phyloP scores from a whole-genome alignment of 2,113 vertebrate species.

The Actinemys pallida region DNA sequence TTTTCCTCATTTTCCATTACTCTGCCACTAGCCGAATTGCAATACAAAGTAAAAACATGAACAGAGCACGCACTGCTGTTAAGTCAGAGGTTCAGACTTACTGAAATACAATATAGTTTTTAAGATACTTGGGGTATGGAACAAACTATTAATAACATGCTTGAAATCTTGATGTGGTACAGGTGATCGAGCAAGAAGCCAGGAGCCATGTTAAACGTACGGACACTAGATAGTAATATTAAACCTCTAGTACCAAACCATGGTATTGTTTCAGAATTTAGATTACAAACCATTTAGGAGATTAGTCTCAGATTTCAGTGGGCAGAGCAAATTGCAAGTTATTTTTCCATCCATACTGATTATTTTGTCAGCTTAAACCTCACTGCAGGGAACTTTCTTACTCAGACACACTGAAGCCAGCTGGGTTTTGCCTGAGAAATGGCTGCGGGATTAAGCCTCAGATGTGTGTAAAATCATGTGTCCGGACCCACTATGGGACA shows the following conservation, averaged over 20 bases:
- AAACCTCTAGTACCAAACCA: slow-evolving; percentile 42
- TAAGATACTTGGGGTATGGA: neutral
- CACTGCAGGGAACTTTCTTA: slow-evolving; percentile 7
- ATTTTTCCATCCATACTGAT: slow-evolving; percentile 44
- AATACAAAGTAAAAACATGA: neutral
- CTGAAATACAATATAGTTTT: neutral
- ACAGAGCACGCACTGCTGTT: neutral
- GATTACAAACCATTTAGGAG: slow-evolving; percentile 39
- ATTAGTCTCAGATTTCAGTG: slow-evolving; percentile 36
- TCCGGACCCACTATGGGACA: slow-evolving; percentile 20
- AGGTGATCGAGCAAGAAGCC: neutral
- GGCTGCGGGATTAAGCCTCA: neutral
- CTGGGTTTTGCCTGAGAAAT: neutral
- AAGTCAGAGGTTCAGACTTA: neutral
- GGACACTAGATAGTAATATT: slow-evolving; percentile 22
- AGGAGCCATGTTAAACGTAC: neutral
- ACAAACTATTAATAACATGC: neutral
- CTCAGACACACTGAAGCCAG: neutral
- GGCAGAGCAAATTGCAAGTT: slow-evolving; percentile 44
- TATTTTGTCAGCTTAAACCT: slow-evolving; percentile 52
- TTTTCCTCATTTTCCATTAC: neutral
- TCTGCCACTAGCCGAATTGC: neutral
- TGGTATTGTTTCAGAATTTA: slow-evolving; percentile 12
- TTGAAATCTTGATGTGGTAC: neutral
- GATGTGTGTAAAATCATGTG: slow-evolving; percentile 28